Base-by-base conservation (phyloP, 1,140 invertebrate genomes). In the Anastatus disparis region DNA sequence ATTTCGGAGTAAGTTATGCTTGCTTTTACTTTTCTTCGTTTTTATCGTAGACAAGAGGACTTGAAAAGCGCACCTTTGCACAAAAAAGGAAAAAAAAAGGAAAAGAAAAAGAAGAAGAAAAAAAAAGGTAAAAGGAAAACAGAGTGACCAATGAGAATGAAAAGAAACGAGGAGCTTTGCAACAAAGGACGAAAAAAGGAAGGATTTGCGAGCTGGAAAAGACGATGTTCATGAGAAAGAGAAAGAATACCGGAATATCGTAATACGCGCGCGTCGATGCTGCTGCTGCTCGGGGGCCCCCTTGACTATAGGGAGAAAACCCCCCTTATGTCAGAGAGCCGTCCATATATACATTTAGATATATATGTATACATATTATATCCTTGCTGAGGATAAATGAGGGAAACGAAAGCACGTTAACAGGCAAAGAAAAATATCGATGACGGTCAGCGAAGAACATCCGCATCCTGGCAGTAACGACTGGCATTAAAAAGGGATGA, bases 401-500 rank as follows among this genome's bases (percentile, higher is more conserved):
- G 52, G 68, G 75, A 75, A 72, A 71, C 70, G 71, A 70, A 72
- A 62, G 67, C 46, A 40, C 71, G 74, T 79, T 72, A 75, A 73
- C 53, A 52, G 74, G 78, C 79, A 79, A 81, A 82, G 79, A 81
- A 84, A 58, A 65, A 83, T 85, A 85, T 85, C 79, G 79, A 76
- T 78, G 84, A 77, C 77, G 83, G 84, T 85, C 84, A 86, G 82
- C 78, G 67, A 59, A 73, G 77, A 79, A 81, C 80, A 78, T 78
- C 73, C 82, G 82, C 80, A 86, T 86, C 84, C 84, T 84, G 84
- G 78, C 82, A 79, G 79, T 86, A 86, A 86, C 81, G 83, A 85
- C 77, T 78, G 72, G 74, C 73, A 64, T 44, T 62, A 74, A 74
- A 71, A 72, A 74, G 73, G 70, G 53, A 76, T 20, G 58, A 53